Base-by-base conservation (phyloP, 2,888 invertebrate genomes). In the Encarsia formosa region DNA sequence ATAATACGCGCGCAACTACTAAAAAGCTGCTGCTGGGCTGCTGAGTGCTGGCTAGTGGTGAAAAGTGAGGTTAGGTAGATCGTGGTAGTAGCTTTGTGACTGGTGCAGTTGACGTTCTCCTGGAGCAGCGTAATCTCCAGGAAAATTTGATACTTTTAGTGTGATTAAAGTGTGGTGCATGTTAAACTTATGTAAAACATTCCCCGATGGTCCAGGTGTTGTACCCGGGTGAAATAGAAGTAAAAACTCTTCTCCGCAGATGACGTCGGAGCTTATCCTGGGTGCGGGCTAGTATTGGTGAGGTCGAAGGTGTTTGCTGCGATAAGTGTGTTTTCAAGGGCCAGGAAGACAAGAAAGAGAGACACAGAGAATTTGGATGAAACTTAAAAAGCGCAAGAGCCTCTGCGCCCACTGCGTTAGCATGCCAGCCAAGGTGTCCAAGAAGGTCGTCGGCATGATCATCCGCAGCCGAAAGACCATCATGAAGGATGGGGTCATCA, bases 401-500 rank as follows among this genome's bases (percentile, higher is more conserved):
- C 62, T 71, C 64, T 73, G 73, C 71, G 71, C 73, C 64, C 73
- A 73, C 70, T 73, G 73, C 70, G 65, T 72, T 65, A 75, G 73
- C 70, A 77, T 77, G 82, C 85, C 86, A 74, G 82, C 83, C 74
- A 87, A 86, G 77, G 83, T 85, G 68, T 86, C 86, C 65, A 90
- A 87, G 79, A 87, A 88, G 74, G 85, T 87, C 78, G 86, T 88
- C 77, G 88, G 88, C 76, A 88, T 90, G 83, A 88, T 88, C 75
- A 87, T 88, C 77, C 81, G 89, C 75, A 89, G 88, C 76, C 83
- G 90, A 77, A 88, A 88, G 79, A 84, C 87, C 75, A 87, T 89
- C 75, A 83, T 86, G 77, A 90, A 89, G 81, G 89, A 91, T 82
- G 88, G 88, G 74, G 87, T 90, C 70, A 88, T 91, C 78, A 89